Evolutionary conservation across 2,113 vertebrate species (phyloP), one percentile per base, ranked within the genome.

Genomic region (Chinchilla lanigera): DNA sequence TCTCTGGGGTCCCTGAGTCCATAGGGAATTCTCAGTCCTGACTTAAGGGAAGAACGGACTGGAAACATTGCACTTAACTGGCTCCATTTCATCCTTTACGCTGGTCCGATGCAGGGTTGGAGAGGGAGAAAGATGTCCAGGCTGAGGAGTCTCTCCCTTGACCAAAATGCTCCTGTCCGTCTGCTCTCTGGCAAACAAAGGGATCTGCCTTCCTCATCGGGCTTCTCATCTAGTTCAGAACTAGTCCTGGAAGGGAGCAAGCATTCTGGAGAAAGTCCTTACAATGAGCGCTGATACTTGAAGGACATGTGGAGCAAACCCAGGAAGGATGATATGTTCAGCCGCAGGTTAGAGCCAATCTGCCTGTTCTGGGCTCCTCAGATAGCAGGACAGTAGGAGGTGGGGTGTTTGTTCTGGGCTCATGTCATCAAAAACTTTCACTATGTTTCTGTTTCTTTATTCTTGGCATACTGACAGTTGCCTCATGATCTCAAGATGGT

Each of bases 351-450:
- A 47, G 4, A 19, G 50, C 63, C 28, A 35, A 38, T 9, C 52
- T 4, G 0, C 11, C 50, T 3, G 5, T 38, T 19, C 35, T 0
- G 16, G 41, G n/a, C 2, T 52, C 71, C 44, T 67, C n/a, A n/a
- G n/a, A n/a, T n/a, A n/a, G n/a, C n/a, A n/a, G n/a, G n/a, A n/a
- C n/a, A n/a, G n/a, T n/a, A n/a, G n/a, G n/a, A n/a, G n/a, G 56
- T 0, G 0, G 50, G 54, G 38, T 30, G 35, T 13, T 50, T 13
- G 28, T 41, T 83, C 73, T 86, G 89, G 81, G 73, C 19, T 77
- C 50, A 60, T 1, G 10, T 12, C 24, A 1, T 17, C 2, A 4
- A 56, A 52, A 67, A 47, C 5, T 16, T 41, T 56, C 26, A 13
- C 63, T 4, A 1, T 44, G 13, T 80, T 78, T 65, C 67, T 12